Percentiles rank a stretch among this genome's conserved stretches.
Conservation (phyloP, 2,113 vertebrate species). For the Podilymbus podiceps region DNA sequence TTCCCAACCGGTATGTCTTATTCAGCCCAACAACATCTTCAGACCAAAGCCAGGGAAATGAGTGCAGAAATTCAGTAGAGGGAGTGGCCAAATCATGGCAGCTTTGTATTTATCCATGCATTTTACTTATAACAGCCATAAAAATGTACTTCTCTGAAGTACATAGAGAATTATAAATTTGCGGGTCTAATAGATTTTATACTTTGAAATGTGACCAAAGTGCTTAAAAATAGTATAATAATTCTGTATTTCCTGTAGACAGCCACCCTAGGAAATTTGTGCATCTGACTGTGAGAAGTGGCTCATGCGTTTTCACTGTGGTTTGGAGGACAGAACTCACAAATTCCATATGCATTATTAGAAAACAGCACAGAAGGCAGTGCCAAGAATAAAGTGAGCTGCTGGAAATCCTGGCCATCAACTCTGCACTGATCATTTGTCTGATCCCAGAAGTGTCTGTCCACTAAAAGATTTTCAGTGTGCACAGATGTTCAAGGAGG, state of each 20-base stretch:
- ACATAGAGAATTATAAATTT: constrained; percentile 2
- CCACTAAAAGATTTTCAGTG: not conserved
- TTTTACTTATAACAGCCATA: constrained; percentile 30
- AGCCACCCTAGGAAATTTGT: not conserved
- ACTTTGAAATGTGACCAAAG: not conserved
- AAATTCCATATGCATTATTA: not conserved
- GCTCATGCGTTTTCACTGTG: not conserved
- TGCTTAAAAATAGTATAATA: not conserved
- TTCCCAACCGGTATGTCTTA: not conserved
- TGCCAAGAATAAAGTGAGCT: not conserved
- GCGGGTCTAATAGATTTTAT: constrained; percentile 7
- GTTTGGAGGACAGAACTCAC: not conserved
- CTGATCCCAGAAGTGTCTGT: not conserved
- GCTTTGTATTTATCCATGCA: not conserved
- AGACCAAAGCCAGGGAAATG: not conserved
- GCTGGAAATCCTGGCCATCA: not conserved
- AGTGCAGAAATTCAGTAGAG: not conserved
- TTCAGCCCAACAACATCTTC: not conserved
- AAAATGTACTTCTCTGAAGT: constrained; percentile 5
- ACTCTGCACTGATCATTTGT: not conserved
- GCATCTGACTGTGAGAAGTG: not conserved
- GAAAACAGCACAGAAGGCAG: not conserved
- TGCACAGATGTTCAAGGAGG: not conserved
- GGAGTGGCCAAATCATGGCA: not conserved
- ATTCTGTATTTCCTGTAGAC: not conserved